These are phyloP conservation scores for Trematomus loennbergii DNA, from an alignment of 2,113 vertebrate species.

Conservation along the genomic window DNA sequence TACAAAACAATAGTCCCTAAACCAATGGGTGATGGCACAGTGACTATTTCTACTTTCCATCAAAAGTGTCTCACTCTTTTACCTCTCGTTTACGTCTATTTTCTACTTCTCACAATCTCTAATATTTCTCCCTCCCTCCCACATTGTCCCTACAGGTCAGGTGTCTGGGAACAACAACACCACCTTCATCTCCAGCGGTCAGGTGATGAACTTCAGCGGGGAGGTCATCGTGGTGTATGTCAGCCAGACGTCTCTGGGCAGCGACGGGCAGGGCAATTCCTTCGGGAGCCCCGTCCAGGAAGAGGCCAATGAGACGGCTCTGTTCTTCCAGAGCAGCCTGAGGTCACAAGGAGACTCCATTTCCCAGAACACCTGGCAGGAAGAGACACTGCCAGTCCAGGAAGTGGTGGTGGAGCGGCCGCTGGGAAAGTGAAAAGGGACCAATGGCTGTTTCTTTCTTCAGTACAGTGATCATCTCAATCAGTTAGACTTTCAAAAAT, in stretches of 20 bases:
- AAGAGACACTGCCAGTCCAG: slow-evolving; percentile 75
- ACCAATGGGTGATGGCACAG: no score
- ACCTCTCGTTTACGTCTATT: background rate
- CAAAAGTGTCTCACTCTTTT: background rate
- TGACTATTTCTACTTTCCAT: no score
- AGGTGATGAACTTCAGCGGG: slow-evolving; percentile 98
- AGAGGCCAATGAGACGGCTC: slow-evolving; percentile 85
- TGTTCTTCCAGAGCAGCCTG: slow-evolving; percentile 80
- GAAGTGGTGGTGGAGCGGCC: slow-evolving; percentile 62
- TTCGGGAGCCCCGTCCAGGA: slow-evolving; percentile 92
- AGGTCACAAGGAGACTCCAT: slow-evolving; percentile 68
- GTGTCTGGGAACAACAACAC: slow-evolving; percentile 97
- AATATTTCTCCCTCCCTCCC: background rate
- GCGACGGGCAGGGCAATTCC: slow-evolving; percentile 78
- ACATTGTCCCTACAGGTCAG: slow-evolving; percentile 82
- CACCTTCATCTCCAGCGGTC: slow-evolving; percentile 97
- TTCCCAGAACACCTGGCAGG: slow-evolving; percentile 43
- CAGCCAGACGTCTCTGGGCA: slow-evolving; percentile 90
- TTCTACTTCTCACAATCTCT: background rate
- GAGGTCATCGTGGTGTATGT: slow-evolving; percentile 96
- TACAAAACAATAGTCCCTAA: no score
- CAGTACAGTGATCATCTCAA: slow-evolving; percentile 13
- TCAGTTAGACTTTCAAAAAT: background rate
- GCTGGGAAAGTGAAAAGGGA: slow-evolving; percentile 56
- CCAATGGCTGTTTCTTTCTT: slow-evolving; percentile 11